Evolutionary conservation across 2,797 vertebrate genomes (phyloP).

Genomic region (Oryzias dopingdopingensis): DNA sequence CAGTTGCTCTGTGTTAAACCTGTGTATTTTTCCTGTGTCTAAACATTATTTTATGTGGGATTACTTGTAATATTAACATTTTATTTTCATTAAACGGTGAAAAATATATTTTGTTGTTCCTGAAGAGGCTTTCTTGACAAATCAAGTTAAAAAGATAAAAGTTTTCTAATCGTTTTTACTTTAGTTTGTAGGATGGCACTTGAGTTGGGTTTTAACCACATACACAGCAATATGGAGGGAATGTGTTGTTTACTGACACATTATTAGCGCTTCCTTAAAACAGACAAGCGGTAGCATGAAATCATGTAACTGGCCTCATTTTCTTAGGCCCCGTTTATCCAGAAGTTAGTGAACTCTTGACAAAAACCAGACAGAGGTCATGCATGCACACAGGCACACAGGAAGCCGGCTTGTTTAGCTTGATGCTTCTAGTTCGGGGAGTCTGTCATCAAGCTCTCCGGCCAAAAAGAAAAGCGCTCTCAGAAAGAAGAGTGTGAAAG

Average conservation of each 20-base stretch:
- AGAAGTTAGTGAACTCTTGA: constrained; percentile 58
- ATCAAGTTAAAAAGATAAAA: constrained; percentile 45
- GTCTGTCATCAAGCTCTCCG: constrained; percentile 26
- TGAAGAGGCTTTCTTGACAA: constrained; percentile 63
- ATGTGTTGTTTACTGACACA: constrained; percentile 44
- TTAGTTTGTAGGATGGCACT: constrained; percentile 16
- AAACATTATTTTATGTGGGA: constrained; percentile 61
- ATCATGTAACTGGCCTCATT: constrained; percentile 50
- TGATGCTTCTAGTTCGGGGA: constrained; percentile 39
- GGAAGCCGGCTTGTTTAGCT: constrained; percentile 52
- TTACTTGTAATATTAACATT: constrained; percentile 68
- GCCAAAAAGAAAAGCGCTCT: constrained; percentile 4
- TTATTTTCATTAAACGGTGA: constrained; percentile 62
- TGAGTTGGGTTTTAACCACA: constrained; percentile 29
- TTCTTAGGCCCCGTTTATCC: constrained; percentile 53
- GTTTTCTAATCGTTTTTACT: constrained; percentile 40
- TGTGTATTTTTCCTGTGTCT: constrained; percentile 76
- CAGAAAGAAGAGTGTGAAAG: constrained; percentile 7
- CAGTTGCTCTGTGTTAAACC: constrained; percentile 73
- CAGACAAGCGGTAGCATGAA: constrained; percentile 56
- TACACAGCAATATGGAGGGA: constrained; percentile 23
- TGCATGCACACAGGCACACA: constrained; percentile 50
- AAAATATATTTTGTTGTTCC: constrained; percentile 60
- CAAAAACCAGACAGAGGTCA: constrained; percentile 45
- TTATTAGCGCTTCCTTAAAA: constrained; percentile 54